Evolutionary conservation across 2,113 vertebrate species (phyloP).

Genomic region (Cebidichthys violaceus): DNA sequence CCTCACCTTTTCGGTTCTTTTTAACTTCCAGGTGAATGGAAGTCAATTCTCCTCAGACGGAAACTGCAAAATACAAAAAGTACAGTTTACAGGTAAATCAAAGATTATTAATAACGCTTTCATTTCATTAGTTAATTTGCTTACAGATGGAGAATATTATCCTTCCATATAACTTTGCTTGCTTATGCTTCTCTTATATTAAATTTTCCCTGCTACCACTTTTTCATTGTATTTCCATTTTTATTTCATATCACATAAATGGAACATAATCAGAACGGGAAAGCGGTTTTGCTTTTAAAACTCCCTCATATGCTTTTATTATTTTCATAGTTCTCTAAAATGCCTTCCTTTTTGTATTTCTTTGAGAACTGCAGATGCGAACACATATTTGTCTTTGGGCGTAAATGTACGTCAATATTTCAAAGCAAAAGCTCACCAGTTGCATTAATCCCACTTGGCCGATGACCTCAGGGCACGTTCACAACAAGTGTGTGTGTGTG

Average conservation of each 20-base stretch:
- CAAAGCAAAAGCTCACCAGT: neutral
- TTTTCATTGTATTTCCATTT: neutral
- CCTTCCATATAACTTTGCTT: neutral
- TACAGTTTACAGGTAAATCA: neutral
- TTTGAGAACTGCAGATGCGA: neutral
- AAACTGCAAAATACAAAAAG: neutral
- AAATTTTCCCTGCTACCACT: neutral
- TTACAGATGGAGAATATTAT: neutral
- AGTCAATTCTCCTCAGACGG: neutral
- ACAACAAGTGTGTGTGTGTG: neutral
- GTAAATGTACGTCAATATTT: neutral
- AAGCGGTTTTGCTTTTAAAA: neutral
- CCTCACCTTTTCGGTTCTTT: neutral
- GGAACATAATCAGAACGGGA: neutral
- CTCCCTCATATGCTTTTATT: neutral
- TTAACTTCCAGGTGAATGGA: neutral
- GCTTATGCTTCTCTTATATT: neutral
- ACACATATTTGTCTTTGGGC: neutral
- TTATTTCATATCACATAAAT: neutral
- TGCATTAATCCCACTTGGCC: slow-evolving; percentile 14
- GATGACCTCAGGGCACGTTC: slow-evolving; percentile 3
- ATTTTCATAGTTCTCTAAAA: neutral
- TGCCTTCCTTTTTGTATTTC: neutral
- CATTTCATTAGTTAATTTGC: neutral
- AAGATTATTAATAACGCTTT: neutral